Evolutionary conservation across 2,888 invertebrate genomes (phyloP), one percentile per base, ranked within the genome.

Genomic region (Drosophila nr. perissopoda): DNA sequence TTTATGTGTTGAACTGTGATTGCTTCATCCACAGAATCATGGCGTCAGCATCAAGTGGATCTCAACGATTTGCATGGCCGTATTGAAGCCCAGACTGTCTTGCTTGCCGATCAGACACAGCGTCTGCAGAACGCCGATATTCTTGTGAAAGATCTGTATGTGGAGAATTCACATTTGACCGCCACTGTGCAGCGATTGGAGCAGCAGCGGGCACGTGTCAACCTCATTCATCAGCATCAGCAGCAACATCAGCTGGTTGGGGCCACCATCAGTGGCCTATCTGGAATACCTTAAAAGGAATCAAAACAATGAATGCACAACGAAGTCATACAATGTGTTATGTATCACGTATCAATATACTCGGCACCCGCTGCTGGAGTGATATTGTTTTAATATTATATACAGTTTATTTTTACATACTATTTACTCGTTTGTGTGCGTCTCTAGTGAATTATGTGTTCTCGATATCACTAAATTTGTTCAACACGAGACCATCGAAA

Each of bases 121-220:
- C 95, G 96, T 78, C 94, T 97, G 68, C 95, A 96, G 46, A 95
- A 95, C 88, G 95, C 96, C 21, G 97, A 97, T 92, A 92, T 96
- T 86, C 94, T 97, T 53, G 96, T 97, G 29, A 96, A 97, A 93
- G 97, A 97, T 90, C 94, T 98, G 73, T 97, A 96, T 93, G 95
- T 97, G 59, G 97, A 97, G 93, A 97, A 97, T 94, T 96, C 97
- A 62, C 96, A 96, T 92, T 94, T 97, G 69, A 94, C 95, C 69
- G 95, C 95, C 27, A 95, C 95, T 7, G 92, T 93, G 49, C 93
- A 93, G 82, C 86, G 92, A 34, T 76, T 93, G 54, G 93, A 93
- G 65, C 93, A 93, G 65, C 93, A 93, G 75, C 79, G 92, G 57
- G 87, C 91, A 34, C 91, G 93, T 25, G 91, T 91, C 21, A 93